A percentile compares a stretch with the other conserved stretches of the same genome.
Conservation (phyloP, 2,888 invertebrate genomes). For the Bursaphelenchus okinawaensis region DNA sequence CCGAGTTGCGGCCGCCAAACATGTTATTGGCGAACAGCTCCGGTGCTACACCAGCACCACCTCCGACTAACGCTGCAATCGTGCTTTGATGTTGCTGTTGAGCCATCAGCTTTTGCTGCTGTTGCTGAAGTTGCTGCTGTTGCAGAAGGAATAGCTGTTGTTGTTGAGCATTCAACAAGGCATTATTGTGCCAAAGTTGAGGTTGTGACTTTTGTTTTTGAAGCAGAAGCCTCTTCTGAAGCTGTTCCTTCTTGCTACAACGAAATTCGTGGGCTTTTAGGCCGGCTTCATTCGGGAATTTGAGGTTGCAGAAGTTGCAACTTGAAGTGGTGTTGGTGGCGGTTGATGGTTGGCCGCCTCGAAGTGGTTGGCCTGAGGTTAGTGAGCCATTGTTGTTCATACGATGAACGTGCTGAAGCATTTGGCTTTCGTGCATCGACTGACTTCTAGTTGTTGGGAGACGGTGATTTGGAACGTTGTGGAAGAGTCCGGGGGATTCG, state of each 20-base stretch:
- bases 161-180: slow-evolving; percentile 10
- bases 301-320: slow-evolving; percentile 31
- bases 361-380: slow-evolving; percentile 49
- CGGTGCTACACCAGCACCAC: slow-evolving; percentile 32
- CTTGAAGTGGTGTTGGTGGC: slow-evolving; percentile 11
- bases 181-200: slow-evolving; percentile 21
- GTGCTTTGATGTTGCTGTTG: slow-evolving; percentile 34
- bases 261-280: slow-evolving; percentile 45
- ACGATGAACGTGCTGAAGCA: slow-evolving; percentile 18
- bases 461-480: slow-evolving; percentile 20
- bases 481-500: slow-evolving; percentile 37
- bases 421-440: slow-evolving; percentile 40
- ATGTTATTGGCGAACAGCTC: slow-evolving; percentile 26
- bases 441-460: slow-evolving; percentile 43
- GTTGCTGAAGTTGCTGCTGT: slow-evolving; percentile 17
- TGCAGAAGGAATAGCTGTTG: slow-evolving; percentile 21
- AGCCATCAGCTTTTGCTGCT: slow-evolving; percentile 11
- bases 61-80: slow-evolving; percentile 32
- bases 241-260: slow-evolving; percentile 37
- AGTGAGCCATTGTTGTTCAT: slow-evolving; percentile 35
- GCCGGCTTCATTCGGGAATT: slow-evolving; percentile 52
- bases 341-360: slow-evolving; percentile 21
- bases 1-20: slow-evolving; percentile 23
- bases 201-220: slow-evolving; percentile 31
- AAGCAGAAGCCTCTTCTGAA: slow-evolving; percentile 13